A percentile compares a stretch with the other conserved stretches of the same genome.
These are phyloP conservation scores for Chamaea fasciata DNA, from an alignment of 2,113 vertebrate species.

Conservation along the genomic window DNA sequence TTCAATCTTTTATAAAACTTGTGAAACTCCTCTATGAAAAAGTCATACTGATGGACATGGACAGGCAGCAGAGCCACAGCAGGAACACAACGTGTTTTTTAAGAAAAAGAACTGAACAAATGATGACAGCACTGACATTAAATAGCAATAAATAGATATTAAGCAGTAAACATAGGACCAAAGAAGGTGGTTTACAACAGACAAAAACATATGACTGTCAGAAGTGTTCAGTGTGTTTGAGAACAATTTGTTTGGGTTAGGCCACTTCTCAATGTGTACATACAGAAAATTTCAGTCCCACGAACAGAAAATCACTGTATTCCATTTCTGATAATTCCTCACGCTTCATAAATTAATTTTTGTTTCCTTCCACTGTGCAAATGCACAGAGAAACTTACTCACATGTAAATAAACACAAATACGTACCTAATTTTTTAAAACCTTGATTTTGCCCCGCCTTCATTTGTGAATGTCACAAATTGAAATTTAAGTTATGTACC, in stretches of 20 bases:
- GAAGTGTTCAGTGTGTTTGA: not conserved
- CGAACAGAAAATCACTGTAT: not conserved
- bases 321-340: not conserved
- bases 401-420: not conserved
- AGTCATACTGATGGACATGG: too few species aligned
- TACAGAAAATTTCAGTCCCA: not conserved
- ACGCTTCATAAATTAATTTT: not conserved
- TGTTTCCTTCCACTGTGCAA: not conserved
- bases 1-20: not conserved
- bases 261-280: not conserved
- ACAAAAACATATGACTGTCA: not conserved
- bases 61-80: not conserved
- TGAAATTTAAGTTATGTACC: not conserved
- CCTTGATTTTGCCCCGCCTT: not conserved
- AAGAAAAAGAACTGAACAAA: not conserved
- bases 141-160: not conserved
- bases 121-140: rapidly evolving
- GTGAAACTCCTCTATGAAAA: not conserved
- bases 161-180: not conserved
- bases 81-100: not conserved
- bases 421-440: not conserved
- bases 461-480: not conserved
- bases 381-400: not conserved
- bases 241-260: not conserved
- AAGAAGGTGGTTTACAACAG: not conserved